These are phyloP conservation scores for Pogoniulus pusillus DNA, from an alignment of 2,797 vertebrate species.

Conservation along the genomic window DNA sequence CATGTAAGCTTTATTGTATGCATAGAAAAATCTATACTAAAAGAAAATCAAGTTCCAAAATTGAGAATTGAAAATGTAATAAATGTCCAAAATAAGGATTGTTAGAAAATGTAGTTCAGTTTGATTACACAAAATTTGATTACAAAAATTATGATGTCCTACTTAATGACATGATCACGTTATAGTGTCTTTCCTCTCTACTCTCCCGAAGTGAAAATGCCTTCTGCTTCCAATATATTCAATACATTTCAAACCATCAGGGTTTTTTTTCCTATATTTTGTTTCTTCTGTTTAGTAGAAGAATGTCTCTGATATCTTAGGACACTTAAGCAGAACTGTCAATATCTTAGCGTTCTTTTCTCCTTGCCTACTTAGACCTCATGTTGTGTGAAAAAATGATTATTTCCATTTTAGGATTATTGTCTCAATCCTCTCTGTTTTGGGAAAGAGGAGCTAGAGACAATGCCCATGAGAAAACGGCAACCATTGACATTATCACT, in stretches of 20 bases:
- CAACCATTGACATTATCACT: neutral
- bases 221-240: neutral
- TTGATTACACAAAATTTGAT: neutral
- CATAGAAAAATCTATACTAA: neutral
- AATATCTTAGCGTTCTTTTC: neutral
- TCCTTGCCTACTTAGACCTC: accelerated
- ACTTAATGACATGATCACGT: neutral
- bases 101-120: neutral
- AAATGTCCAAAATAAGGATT: neutral
- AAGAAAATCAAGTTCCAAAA: neutral
- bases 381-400: neutral
- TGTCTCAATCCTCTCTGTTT: neutral
- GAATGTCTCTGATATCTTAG: neutral
- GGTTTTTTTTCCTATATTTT: neutral
- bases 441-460: neutral
- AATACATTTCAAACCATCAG: neutral
- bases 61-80: neutral
- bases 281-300: neutral
- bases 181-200: neutral
- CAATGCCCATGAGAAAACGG: neutral
- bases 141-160: neutral
- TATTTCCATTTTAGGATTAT: neutral
- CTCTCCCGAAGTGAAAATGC: neutral
- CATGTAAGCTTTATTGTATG: neutral
- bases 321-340: neutral